Conservation (phyloP, 2,797 vertebrate species). For the Stomatorhinus walkeri region DNA sequence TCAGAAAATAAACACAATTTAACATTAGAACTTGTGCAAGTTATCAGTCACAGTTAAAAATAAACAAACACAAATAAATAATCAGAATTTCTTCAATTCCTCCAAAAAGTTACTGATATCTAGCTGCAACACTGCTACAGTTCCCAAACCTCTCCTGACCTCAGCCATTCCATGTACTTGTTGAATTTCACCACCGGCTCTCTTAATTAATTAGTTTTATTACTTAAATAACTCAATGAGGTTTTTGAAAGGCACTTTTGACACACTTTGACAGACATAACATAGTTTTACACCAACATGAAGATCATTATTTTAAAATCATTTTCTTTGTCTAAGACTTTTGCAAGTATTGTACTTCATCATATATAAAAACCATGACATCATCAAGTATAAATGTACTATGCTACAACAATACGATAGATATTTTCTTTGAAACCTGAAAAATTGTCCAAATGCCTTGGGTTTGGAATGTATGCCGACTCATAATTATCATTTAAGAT, state of each 20-base stretch:
- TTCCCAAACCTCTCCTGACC: background rate
- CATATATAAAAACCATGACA: background rate
- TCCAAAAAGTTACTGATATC: background rate
- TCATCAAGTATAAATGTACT: background rate
- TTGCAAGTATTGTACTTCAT: background rate
- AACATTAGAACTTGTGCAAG: background rate
- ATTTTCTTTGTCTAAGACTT: background rate
- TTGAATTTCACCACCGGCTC: background rate
- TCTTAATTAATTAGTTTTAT: background rate
- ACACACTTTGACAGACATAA: background rate
- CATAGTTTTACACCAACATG: background rate
- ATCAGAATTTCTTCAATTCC: background rate
- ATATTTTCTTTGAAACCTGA: background rate
- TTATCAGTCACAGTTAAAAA: background rate
- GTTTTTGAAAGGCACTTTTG: background rate
- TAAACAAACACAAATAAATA: background rate
- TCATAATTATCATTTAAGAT: background rate
- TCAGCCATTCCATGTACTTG: background rate
- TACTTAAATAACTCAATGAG: background rate
- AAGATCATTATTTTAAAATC: background rate
- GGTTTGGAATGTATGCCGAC: background rate
- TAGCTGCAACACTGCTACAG: background rate
- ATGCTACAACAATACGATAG: background rate
- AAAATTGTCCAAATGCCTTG: background rate
- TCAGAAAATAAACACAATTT: background rate